These are phyloP conservation scores for Osmerus eperlanus DNA, from an alignment of 2,113 vertebrate genomes.

Conservation along the genomic window DNA sequence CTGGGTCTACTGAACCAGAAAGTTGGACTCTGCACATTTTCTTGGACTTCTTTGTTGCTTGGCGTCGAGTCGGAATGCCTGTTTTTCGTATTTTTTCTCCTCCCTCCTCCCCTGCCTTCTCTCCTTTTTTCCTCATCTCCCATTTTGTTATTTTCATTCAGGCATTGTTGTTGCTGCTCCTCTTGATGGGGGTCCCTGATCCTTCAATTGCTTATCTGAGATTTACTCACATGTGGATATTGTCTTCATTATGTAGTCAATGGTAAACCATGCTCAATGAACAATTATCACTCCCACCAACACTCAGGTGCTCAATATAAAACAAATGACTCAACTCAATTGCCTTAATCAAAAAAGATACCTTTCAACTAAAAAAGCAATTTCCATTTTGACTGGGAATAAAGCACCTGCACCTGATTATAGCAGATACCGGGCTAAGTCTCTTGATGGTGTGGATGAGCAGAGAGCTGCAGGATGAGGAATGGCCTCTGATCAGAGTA, in stretches of 20 bases:
- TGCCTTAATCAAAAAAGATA: slow-evolving; percentile 9
- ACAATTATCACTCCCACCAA: slow-evolving; percentile 1
- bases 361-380: neutral
- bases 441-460: slow-evolving; percentile 8
- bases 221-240: neutral
- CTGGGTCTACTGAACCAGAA: slow-evolving; percentile 52
- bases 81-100: neutral
- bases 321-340: slow-evolving; percentile 5
- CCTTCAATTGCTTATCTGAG: neutral
- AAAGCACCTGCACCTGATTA: slow-evolving; percentile 10
- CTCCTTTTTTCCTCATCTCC: neutral
- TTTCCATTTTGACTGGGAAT: slow-evolving; percentile 13
- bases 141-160: neutral
- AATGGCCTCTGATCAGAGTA: slow-evolving; percentile 3
- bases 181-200: neutral
- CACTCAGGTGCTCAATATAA: slow-evolving; percentile 7
- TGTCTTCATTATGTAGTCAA: neutral
- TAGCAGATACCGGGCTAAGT: slow-evolving; percentile 14
- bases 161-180: neutral
- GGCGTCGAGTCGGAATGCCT: neutral
- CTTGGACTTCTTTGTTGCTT: neutral
- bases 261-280: neutral
- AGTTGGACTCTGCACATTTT: slow-evolving; percentile 46
- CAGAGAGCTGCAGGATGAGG: neutral
- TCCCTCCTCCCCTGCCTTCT: neutral